Evolutionary conservation across 1,140 invertebrate genomes (phyloP), one percentile per base, ranked within the genome.

Genomic region (Heliconius hermathena): DNA sequence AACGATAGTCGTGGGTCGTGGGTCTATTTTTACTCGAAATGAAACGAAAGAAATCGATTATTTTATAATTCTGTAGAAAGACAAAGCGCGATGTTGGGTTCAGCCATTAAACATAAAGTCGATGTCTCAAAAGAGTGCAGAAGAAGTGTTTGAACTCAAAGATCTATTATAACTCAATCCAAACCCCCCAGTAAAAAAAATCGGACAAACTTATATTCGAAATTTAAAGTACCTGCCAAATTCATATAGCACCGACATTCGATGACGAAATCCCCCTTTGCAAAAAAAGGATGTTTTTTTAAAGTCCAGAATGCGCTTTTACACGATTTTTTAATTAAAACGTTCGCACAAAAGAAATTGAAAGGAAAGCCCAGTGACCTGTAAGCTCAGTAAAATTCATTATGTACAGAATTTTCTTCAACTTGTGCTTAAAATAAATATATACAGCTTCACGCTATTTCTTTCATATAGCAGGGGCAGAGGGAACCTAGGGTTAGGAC

Each of bases 241-340:
- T 13, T 26, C 60, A 29, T 66, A 29, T 13, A 66, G 26, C 60
- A 66, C 22, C 60, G 26, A 66, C 26, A 66, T 22, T 60, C 20
- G 54, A 60, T 66, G 60, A 66, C 60, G 11, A 66, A 26, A 29
- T 26, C 60, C 22, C 57, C 11, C 13, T 46, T 16, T 5, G 41
- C 41, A 46, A 46, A 46, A 46, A 46, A 13, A 46, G 3, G 9
- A 46, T 46, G 13, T 26, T 66, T 66, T 60, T 60, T 66, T 73
- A 80, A 80, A 80, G 38, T 36, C 79, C 76, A 77, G 74, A 80
- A 80, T 80, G 79, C 79, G 76, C 74, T 80, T 80, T 80, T 80
- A 73, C 74, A 76, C 74, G 52, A 52, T 22, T 26, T 72, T 80
- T 80, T 80, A 80, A 80, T 80, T 80, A 80, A 80, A 80, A 77